These are phyloP conservation scores for Peromyscus eremicus DNA, from an alignment of 2,797 vertebrate genomes.

Conservation along the genomic window DNA sequence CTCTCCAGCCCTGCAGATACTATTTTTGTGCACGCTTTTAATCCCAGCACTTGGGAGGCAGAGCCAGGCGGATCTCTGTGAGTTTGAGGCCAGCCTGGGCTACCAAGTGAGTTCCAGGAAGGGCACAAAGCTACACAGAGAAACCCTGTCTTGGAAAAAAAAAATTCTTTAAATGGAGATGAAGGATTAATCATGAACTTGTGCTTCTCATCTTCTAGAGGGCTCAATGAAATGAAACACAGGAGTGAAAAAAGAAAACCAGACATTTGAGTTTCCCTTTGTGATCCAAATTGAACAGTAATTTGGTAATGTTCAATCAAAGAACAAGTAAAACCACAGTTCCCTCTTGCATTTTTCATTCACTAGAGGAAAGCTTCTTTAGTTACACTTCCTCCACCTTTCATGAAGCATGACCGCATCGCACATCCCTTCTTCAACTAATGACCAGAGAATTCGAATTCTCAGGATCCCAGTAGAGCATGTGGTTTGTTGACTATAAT, in stretches of 20 bases:
- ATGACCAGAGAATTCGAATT: neutral
- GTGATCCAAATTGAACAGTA: neutral
- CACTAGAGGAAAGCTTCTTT: neutral
- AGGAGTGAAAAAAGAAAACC: neutral
- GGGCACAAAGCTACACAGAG: no score
- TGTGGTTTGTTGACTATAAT: neutral
- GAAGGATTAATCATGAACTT: neutral
- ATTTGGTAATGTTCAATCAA: neutral
- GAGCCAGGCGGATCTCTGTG: no score
- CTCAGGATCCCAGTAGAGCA: neutral
- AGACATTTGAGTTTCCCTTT: neutral
- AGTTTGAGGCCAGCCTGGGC: no score
- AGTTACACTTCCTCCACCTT: neutral
- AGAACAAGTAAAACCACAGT: neutral
- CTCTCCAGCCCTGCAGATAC: neutral
- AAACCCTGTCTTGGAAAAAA: no score
- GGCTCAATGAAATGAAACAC: slow-evolving; percentile 11
- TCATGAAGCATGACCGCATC: neutral
- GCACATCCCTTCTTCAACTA: neutral
- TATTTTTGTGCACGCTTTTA: neutral
- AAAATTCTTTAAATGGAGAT: neutral
- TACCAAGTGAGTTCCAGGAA: no score
- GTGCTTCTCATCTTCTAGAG: neutral
- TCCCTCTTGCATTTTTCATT: neutral
- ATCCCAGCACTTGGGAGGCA: no score